Evolutionary conservation across 2,797 vertebrate genomes (phyloP).

Genomic region (Girardinus metallicus): DNA sequence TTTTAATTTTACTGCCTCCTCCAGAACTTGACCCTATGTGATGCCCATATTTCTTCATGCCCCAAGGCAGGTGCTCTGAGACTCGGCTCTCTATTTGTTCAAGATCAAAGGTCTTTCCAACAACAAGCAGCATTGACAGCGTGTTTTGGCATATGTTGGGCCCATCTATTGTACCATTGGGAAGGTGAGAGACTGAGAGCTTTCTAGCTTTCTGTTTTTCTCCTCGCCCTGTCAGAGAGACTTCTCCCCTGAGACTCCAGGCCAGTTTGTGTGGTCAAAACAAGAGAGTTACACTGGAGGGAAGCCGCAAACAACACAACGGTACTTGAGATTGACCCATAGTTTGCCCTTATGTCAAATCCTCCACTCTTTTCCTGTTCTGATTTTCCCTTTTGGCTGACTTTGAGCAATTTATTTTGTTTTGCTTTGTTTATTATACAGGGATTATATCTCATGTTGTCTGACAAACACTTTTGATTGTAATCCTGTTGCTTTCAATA

Average conservation of each 20-base stretch:
- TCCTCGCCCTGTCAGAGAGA: conserved; percentile 62
- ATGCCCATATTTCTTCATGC: conserved; percentile 60
- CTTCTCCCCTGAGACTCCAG: conserved; percentile 56
- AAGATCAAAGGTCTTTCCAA: conserved; percentile 74
- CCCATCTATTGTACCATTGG: conserved; percentile 53
- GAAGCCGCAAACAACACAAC: conserved; percentile 50
- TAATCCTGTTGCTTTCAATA: conserved; percentile 67
- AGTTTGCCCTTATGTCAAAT: conserved; percentile 67
- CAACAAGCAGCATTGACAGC: conserved; percentile 69
- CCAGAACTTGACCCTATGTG: conserved; percentile 65
- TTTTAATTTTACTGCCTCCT: conserved; percentile 71
- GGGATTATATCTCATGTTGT: conserved; percentile 61
- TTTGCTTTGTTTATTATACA: conserved; percentile 51
- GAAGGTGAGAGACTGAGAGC: conserved; percentile 61
- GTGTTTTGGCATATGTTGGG: conserved; percentile 51
- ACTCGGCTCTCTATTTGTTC: conserved; percentile 69
- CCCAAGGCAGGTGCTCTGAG: conserved; percentile 61
- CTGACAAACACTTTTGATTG: conserved; percentile 59
- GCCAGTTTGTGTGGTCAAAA: conserved; percentile 71
- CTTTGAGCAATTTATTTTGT: conserved; percentile 65
- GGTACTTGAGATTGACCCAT: conserved; percentile 55
- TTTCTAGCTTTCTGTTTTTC: conserved; percentile 64
- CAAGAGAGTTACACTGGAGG: conserved; percentile 52
- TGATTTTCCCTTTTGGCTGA: conserved; percentile 52
- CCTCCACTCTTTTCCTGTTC: conserved; percentile 26